These are phyloP conservation scores for Brachionus koreanus DNA, from an alignment of 1,140 invertebrate genomes.

Conservation along the genomic window DNA sequence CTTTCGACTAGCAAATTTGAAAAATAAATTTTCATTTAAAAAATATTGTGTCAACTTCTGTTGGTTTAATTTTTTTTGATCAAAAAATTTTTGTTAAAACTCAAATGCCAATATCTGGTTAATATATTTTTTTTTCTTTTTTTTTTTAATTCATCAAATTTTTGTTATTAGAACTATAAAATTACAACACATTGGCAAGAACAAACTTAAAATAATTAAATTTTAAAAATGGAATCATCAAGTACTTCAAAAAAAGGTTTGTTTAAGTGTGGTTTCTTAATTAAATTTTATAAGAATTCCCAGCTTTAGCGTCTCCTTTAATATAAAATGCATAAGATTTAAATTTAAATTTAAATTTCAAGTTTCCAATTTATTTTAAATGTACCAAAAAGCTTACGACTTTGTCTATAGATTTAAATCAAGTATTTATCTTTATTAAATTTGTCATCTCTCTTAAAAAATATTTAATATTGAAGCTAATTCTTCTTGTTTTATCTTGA, in stretches of 20 bases:
- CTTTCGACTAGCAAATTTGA: background rate
- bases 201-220: background rate
- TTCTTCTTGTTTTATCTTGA: no score
- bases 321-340: background rate
- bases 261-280: background rate
- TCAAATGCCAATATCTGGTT: background rate
- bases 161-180: background rate
- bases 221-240: constrained; percentile 2
- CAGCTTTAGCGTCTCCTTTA: background rate
- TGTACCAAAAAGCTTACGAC: background rate
- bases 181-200: background rate
- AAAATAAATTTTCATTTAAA: background rate
- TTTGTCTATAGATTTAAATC: constrained; percentile 3
- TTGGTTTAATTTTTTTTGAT: background rate
- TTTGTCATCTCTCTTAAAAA: background rate
- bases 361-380: background rate
- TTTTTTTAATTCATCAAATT: background rate
- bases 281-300: background rate
- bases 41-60: no score
- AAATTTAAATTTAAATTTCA: background rate
- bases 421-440: background rate
- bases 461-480: no score
- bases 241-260: constrained; percentile 26
- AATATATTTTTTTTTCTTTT: background rate
- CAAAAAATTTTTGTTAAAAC: background rate